phyloP scores from a whole-genome alignment of 2,797 vertebrate species.

The Semaprochilodus insignis region DNA sequence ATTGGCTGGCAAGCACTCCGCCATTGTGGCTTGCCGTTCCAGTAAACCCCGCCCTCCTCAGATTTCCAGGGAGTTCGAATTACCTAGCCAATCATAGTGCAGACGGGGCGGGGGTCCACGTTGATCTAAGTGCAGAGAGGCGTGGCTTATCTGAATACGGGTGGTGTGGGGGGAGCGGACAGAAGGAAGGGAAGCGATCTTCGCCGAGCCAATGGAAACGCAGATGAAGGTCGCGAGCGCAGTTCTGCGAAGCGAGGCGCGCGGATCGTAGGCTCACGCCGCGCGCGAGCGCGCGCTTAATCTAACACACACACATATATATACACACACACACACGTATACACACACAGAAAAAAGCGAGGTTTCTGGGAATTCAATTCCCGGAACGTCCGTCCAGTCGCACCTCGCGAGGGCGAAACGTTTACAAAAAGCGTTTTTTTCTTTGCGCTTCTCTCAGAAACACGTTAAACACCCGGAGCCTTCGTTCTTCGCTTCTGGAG shows the following conservation, averaged over 20 bases:
- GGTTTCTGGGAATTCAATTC: slow-evolving; percentile 75
- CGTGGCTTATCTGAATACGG: background rate
- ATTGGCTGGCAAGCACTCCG: background rate
- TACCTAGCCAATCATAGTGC: background rate
- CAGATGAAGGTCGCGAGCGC: slow-evolving; percentile 36
- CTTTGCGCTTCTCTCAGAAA: slow-evolving; percentile 3
- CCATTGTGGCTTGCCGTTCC: background rate
- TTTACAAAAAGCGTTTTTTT: slow-evolving; percentile 18
- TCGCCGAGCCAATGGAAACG: slow-evolving; percentile 43
- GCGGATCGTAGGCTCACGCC: slow-evolving; percentile 53
- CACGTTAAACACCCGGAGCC: background rate
- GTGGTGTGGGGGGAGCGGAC: background rate
- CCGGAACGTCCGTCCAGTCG: slow-evolving; percentile 62
- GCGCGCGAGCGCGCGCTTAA: slow-evolving; percentile 53
- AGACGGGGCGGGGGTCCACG: background rate
- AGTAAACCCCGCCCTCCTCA: background rate
- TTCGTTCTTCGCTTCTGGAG: no score
- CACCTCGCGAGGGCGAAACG: slow-evolving; percentile 51
- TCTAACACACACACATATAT: slow-evolving; percentile 33
- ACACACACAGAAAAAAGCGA: background rate
- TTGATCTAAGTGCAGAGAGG: background rate
- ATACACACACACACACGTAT: slow-evolving; percentile 50
- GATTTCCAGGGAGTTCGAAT: background rate
- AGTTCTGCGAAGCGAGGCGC: slow-evolving; percentile 54
- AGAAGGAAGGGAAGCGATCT: slow-evolving; percentile 2